Evolutionary conservation across 2,888 invertebrate species (phyloP).

Genomic region (Acleris holmiana): DNA sequence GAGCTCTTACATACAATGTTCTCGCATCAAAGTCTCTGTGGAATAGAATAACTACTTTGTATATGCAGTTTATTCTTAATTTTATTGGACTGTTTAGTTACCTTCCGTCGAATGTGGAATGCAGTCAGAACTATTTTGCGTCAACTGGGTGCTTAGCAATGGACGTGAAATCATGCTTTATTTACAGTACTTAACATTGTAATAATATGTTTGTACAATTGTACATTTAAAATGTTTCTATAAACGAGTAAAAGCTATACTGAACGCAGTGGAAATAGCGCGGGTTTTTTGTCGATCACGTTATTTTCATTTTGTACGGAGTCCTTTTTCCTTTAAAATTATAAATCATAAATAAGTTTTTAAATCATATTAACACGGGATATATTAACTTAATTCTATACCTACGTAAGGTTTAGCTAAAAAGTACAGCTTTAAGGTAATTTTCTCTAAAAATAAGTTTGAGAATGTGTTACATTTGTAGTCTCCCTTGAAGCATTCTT

Average conservation of each 20-base stretch:
- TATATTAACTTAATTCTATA: background rate
- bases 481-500: constrained; percentile 2
- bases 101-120: constrained; percentile 18
- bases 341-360: no score
- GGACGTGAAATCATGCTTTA: constrained; percentile 14
- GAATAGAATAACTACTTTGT: constrained; percentile 18
- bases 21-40: constrained; percentile 5
- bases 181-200: constrained; percentile 6
- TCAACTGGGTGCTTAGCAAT: constrained; percentile 5
- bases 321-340: no score
- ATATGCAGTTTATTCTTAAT: constrained; percentile 28
- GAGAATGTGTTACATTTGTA: background rate
- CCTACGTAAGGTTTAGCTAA: no score
- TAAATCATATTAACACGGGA: no score
- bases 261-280: no score
- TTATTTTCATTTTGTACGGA: no score
- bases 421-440: background rate
- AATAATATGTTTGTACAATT: background rate
- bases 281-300: no score
- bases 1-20: constrained; percentile 31
- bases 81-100: constrained; percentile 34
- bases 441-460: background rate
- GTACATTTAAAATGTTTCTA: no score
- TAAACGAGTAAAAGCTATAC: no score
- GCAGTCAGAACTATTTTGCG: constrained; percentile 27